Evolutionary conservation across 2,113 vertebrate species (phyloP), one percentile per base, ranked within the genome.

Genomic region (Bubo bubo): DNA sequence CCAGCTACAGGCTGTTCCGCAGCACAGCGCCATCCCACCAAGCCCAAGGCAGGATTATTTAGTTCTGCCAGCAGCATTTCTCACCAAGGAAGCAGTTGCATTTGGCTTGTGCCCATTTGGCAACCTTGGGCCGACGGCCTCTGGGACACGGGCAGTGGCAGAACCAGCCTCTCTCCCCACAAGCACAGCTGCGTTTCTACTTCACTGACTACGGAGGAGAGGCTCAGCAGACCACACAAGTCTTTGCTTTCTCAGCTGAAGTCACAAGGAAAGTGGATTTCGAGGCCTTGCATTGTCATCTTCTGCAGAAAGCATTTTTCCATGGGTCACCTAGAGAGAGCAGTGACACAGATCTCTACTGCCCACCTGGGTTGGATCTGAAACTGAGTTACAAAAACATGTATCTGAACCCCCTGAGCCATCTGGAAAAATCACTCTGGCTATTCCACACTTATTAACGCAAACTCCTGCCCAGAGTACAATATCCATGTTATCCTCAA

Each of bases 181-280:
- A 14, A 27, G 8, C 64, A 32, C 70, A 23, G 66, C 77, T 75
- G 73, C 2, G 1, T 22, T 87, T 84, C 50, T 9, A n/a, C 19
- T 72, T 35, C 45, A 14, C 0, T 0, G 14, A 14, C 6, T 11
- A 27, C 0, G 2, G 35, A 41, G 3, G 19, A 79, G 76, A 49
- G 14, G 89, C 77, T 71, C 59, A 41, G 79, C 30, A 39, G 45
- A 43, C 39, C 58, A 15, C 79, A 30, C 22, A 41, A 53, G 30
- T 12, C 56, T 64, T 6, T 62, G 72, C 81, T 58, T 66, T 50
- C 76, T 34, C 73, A 49, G 81, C 55, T 32, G 45, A 59, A 79
- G 39, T 50, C 83, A 12, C 20, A 3, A 21, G 37, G 32, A 55
- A 41, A n/a, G 76, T 1, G 32, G 12, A 79, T 60, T 70, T 50